Percentiles rank a stretch among this genome's conserved stretches.
Conservation (phyloP, 2,888 invertebrate genomes). For the Polyploca ridens region DNA sequence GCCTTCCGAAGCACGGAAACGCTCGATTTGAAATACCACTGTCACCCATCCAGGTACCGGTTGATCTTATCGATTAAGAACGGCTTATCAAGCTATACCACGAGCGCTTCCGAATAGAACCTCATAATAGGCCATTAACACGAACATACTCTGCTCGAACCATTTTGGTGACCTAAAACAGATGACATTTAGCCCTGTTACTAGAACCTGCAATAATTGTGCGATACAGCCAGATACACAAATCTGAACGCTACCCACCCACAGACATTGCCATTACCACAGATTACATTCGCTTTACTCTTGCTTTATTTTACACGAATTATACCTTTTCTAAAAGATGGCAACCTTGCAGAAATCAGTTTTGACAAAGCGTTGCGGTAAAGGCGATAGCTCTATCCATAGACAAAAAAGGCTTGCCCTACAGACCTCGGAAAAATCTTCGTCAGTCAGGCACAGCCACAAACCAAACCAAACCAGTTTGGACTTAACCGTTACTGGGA, state of each 20-base stretch:
- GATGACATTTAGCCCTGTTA: background rate
- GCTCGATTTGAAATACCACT: too few relatives aligned
- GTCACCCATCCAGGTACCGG: too few relatives aligned
- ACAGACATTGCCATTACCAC: too few relatives aligned
- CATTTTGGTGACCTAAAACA: background rate
- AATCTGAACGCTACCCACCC: too few relatives aligned
- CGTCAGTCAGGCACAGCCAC: slow-evolving; percentile 42
- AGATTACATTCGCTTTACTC: too few relatives aligned
- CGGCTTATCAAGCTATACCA: too few relatives aligned
- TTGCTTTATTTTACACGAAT: background rate
- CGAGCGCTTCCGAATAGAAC: too few relatives aligned
- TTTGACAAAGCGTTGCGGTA: background rate
- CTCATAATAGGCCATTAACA: background rate
- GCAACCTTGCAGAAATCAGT: background rate
- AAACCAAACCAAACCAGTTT: slow-evolving; percentile 67
- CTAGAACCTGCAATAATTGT: background rate
- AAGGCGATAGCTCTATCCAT: background rate
- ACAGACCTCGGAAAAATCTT: slow-evolving; percentile 65
- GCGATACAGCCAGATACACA: background rate
- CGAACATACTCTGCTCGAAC: background rate
- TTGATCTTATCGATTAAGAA: too few relatives aligned
- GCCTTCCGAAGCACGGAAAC: too few relatives aligned
- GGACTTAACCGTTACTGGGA: slow-evolving; percentile 70
- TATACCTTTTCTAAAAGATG: background rate
- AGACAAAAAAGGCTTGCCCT: slow-evolving; percentile 27